A percentile compares a stretch with the other conserved stretches of the same genome.
phyloP scores from a whole-genome alignment of 2,888 invertebrate species.

The Ichneumon xanthorius region DNA sequence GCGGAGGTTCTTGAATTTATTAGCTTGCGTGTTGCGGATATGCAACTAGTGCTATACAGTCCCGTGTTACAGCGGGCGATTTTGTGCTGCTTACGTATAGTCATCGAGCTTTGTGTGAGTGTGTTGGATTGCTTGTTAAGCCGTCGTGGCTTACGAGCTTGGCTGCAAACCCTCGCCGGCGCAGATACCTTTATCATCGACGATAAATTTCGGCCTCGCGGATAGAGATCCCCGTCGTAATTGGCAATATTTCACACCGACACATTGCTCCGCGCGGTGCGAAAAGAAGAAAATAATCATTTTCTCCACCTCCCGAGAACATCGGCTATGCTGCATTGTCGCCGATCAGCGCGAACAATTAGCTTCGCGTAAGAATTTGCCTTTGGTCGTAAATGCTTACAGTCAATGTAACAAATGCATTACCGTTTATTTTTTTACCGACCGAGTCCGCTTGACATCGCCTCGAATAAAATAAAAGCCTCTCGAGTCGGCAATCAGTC shows the following conservation, averaged over 20 bases:
- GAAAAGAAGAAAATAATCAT: neutral
- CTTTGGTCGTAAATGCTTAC: neutral
- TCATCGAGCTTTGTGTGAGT: neutral
- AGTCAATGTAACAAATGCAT: too few species aligned
- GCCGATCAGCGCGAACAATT: neutral
- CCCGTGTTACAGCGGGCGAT: slow-evolving; percentile 18
- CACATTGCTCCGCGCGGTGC: slow-evolving; percentile 28
- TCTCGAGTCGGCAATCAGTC: slow-evolving; percentile 9
- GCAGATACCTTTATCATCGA: slow-evolving; percentile 79
- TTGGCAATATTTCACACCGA: slow-evolving; percentile 76
- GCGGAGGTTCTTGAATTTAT: slow-evolving; percentile 73
- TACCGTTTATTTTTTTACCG: neutral
- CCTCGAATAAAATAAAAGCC: neutral
- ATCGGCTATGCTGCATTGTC: neutral
- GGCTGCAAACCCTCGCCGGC: slow-evolving; percentile 1
- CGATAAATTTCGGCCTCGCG: slow-evolving; percentile 79
- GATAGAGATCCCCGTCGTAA: slow-evolving; percentile 73
- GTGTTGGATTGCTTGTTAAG: slow-evolving; percentile 74
- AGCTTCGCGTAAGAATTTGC: neutral
- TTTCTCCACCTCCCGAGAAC: neutral
- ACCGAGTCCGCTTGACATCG: neutral
- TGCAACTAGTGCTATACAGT: neutral
- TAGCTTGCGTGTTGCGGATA: slow-evolving; percentile 73
- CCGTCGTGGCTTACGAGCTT: slow-evolving; percentile 69
- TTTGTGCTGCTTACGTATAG: slow-evolving; percentile 7